Percentiles rank a stretch among this genome's conserved stretches.
These are phyloP conservation scores for Macrochelys suwanniensis DNA, from an alignment of 2,797 vertebrate genomes.

Conservation along the genomic window DNA sequence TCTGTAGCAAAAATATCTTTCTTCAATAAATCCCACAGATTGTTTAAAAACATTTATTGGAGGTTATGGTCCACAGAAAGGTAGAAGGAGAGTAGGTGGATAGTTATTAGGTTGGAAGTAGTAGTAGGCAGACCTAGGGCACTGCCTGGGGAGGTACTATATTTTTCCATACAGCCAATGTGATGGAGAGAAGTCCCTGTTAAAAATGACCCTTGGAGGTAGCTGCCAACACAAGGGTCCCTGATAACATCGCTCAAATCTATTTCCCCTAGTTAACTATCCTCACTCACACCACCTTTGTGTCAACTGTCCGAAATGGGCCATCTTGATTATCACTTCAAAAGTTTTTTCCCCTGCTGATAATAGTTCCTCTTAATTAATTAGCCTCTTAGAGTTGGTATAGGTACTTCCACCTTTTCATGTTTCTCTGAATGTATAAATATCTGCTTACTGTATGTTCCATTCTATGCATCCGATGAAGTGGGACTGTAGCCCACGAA, in stretches of 20 bases:
- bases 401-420: no score
- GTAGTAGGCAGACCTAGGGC: neutral
- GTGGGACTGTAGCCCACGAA: no score
- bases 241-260: neutral
- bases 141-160: neutral
- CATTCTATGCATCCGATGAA: no score
- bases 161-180: neutral
- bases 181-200: neutral
- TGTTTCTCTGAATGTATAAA: no score
- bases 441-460: no score
- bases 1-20: neutral
- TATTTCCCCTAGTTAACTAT: no score
- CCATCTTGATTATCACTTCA: no score
- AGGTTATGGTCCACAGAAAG: neutral
- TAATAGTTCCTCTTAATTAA: no score
- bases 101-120: neutral
- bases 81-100: accelerated
- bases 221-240: neutral
- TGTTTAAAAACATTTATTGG: neutral
- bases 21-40: neutral
- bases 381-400: no score
- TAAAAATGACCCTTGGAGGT: neutral
- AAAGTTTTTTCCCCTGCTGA: no score
- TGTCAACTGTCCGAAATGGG: no score
- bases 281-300: no score